Evolutionary conservation across 2,797 vertebrate species (phyloP), one percentile per base, ranked within the genome.

Genomic region (Pogoniulus pusillus): DNA sequence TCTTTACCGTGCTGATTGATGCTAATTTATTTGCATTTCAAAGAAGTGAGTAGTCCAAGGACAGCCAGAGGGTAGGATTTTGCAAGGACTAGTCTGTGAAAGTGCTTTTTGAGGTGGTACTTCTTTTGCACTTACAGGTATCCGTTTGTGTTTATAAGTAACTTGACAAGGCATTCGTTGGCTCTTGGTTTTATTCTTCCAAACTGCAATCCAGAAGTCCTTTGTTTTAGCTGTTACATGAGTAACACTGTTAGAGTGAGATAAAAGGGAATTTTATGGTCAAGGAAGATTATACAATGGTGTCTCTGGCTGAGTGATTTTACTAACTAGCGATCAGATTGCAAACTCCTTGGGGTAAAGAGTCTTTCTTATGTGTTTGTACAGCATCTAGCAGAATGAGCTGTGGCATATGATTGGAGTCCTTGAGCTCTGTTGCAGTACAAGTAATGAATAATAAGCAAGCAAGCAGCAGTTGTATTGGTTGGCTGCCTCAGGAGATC

Each of bases 261-360:
- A 64, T 54, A 63, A 74, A 87, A 91, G 70, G 58, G 78, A 75
- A 73, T n/a, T 60, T 89, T 78, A 37, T 85, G 73, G 73, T 73
- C 78, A 66, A 75, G 82, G 79, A 87, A 66, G 76, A 75, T 94
- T 75, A 11, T 10, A 43, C 63, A 76, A 43, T 0, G 0, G 8
- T 66, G 81, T 73, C 55, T 93, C 4, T 78, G 82, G 78, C 66
- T 78, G 76, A 87, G 66, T 83, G 86, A 66, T 80, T 95, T 90
- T 62, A 37, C 39, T 70, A 16, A 73, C 53, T 65, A 27, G 83
- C 5, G 8, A 87, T 87, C 74, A 87, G 65, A 80, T 62, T 80
- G 65, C 43, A 70, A 90, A 9, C 59, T 91, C 69, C 75, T 84
- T 9, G 0, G 83, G 69, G 53, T 74, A 57, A 80, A 63, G 83